phyloP scores from a whole-genome alignment of 2,797 vertebrate species.

The Buceros bicornis region DNA sequence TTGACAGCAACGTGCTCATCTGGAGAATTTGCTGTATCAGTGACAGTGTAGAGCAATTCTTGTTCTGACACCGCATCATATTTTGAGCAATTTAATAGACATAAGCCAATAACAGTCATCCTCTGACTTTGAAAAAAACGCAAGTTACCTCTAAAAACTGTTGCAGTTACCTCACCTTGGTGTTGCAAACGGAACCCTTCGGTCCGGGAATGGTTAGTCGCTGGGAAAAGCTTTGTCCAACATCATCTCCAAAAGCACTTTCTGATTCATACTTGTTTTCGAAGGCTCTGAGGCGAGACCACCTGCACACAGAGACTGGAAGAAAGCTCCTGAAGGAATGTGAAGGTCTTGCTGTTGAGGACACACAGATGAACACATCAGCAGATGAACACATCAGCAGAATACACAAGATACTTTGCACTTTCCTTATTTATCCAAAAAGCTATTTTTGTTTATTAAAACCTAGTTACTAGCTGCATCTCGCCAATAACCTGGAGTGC shows the following conservation, averaged over 20 bases:
- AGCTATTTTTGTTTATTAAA: slow-evolving; percentile 84
- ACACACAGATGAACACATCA: slow-evolving; percentile 28
- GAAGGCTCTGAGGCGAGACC: background rate
- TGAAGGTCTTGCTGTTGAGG: slow-evolving; percentile 50
- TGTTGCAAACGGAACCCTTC: background rate
- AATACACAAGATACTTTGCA: slow-evolving; percentile 50
- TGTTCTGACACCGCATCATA: background rate
- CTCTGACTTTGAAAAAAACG: background rate
- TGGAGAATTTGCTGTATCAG: background rate
- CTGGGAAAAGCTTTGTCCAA: background rate
- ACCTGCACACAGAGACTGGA: background rate
- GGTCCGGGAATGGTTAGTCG: background rate
- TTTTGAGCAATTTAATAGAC: slow-evolving; percentile 12
- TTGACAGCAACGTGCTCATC: background rate
- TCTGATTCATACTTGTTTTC: background rate
- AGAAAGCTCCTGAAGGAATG: background rate
- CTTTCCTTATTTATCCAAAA: slow-evolving; percentile 80
- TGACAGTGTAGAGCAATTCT: background rate
- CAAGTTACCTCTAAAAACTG: background rate
- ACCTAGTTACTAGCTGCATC: slow-evolving; percentile 80
- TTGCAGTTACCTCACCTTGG: background rate
- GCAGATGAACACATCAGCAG: slow-evolving; percentile 45
- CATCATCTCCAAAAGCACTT: background rate
- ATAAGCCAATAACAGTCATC: background rate
- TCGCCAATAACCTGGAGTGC: slow-evolving; percentile 80